phyloP scores from a whole-genome alignment of 1,140 invertebrate genomes.

The Macrobrachium rosenbergii region DNA sequence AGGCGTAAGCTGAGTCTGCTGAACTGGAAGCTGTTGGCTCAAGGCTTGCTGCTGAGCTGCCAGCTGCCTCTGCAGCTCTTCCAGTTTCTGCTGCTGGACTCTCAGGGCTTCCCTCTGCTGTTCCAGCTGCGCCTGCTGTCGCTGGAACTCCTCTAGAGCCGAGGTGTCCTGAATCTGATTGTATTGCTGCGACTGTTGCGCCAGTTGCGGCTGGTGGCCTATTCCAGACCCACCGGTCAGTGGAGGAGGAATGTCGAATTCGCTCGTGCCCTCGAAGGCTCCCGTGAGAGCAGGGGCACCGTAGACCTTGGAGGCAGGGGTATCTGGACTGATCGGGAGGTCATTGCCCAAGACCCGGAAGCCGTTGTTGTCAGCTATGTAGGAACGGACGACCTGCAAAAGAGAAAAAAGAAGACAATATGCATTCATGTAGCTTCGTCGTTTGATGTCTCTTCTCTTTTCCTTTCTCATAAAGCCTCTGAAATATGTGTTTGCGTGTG shows the following conservation, averaged over 20 bases:
- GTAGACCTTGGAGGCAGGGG: slow-evolving; percentile 51
- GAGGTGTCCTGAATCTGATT: no score
- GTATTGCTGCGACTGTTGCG: slow-evolving; percentile 49
- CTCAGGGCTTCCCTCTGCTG: slow-evolving; percentile 14
- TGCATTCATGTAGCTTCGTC: no score
- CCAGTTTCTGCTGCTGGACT: slow-evolving; percentile 37
- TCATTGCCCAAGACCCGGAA: slow-evolving; percentile 65
- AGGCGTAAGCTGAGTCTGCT: not conserved
- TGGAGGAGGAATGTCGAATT: slow-evolving; percentile 51
- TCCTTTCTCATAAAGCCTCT: no score
- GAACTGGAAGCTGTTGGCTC: not conserved
- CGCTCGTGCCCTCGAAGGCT: slow-evolving; percentile 56
- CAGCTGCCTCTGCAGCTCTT: slow-evolving; percentile 28
- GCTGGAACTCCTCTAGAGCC: not conserved
- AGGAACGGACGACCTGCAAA: slow-evolving; percentile 62
- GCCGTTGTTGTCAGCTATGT: slow-evolving; percentile 59
- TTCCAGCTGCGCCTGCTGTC: slow-evolving; percentile 21
- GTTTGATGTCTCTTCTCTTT: no score
- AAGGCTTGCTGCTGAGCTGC: slow-evolving; percentile 9
- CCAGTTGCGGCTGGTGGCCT: slow-evolving; percentile 14
- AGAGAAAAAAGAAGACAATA: no score
- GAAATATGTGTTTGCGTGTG: no score
- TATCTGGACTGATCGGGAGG: slow-evolving; percentile 63
- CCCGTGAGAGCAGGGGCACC: slow-evolving; percentile 56
- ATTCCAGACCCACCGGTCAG: not conserved